Base-by-base conservation (phyloP, 1,140 invertebrate species). In the Cherax destructor region DNA sequence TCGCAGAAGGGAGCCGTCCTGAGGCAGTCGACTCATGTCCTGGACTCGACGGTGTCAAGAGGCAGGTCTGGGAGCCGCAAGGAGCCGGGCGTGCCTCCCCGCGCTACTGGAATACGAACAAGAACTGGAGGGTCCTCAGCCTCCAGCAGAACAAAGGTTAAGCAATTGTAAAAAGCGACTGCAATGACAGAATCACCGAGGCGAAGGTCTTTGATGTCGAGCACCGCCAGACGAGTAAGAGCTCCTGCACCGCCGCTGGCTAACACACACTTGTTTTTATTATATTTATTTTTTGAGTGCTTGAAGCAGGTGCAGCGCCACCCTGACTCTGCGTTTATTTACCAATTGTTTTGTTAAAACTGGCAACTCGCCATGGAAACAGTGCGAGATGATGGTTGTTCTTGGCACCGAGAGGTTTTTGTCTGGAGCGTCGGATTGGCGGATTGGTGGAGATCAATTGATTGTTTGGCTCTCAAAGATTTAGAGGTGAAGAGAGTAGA, bases 91-190 rank as follows among this genome's bases (percentile, higher is more conserved):
- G 79, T 83, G 79, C 87, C 65, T 72, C 47, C 79, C 77, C 24
- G 61, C 61, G 24, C n/a, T 83, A 16, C 79, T 81, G 65, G 87
- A 83, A 72, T 83, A 83, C 41, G 87, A 83, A 72, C 79, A 81
- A 83, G 80, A 21, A 72, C 30, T 83, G 30, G 50, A 91, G 88
- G 56, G 81, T 52, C 56, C 83, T 91, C 74, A 83, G 88, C 81
- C 83, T 69, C 59, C 88, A 69, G 88, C 76, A 79, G 88, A 89
- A 89, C 87, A 89, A 89, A 89, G 79, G 87, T 89, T 89, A 89
- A 83, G 79, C 87, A 89, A 89, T 89, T 89, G 87, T 89, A 89
- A 89, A 89, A 89, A 89, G 79, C 79, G 87, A 83, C 87, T 83
- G 87, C 87, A 89, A 89, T 89, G 87, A 83, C 87, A 89, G 87